Conservation (phyloP, 2,113 vertebrate species). For the Corythaeola cristata region DNA sequence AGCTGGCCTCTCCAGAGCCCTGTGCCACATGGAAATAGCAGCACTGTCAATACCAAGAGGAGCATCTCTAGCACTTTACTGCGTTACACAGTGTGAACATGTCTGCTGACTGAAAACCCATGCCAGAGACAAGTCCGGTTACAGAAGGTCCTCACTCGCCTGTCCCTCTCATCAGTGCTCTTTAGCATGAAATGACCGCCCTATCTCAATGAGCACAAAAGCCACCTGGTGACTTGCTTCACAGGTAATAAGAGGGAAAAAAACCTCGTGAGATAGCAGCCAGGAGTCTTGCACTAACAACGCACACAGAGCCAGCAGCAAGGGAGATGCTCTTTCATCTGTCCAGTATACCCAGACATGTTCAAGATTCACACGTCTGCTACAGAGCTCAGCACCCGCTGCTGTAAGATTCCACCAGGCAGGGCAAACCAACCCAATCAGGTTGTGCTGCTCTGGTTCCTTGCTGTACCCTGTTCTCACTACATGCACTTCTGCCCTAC, state of each 20-base stretch:
- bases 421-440: not conserved
- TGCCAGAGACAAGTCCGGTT: not conserved
- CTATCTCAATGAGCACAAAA: not conserved
- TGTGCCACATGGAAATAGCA: not conserved
- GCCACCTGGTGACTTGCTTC: not conserved
- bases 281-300: not conserved
- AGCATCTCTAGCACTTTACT: not conserved
- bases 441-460: not conserved
- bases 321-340: not conserved
- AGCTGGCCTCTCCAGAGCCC: not conserved
- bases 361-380: not conserved
- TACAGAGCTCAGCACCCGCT: not conserved
- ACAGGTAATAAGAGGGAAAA: not conserved
- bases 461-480: not conserved
- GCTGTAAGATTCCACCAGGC: not conserved
- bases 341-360: accelerated
- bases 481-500: accelerated
- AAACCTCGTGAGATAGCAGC: not conserved
- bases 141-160: not conserved
- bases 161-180: not conserved
- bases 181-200: not conserved
- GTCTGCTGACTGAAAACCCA: not conserved
- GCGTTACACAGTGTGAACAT: not conserved
- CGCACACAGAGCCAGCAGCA: not conserved
- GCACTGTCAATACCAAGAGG: accelerated